Conservation (phyloP, 1,140 invertebrate genomes). For the Odontomachus brunneus region DNA sequence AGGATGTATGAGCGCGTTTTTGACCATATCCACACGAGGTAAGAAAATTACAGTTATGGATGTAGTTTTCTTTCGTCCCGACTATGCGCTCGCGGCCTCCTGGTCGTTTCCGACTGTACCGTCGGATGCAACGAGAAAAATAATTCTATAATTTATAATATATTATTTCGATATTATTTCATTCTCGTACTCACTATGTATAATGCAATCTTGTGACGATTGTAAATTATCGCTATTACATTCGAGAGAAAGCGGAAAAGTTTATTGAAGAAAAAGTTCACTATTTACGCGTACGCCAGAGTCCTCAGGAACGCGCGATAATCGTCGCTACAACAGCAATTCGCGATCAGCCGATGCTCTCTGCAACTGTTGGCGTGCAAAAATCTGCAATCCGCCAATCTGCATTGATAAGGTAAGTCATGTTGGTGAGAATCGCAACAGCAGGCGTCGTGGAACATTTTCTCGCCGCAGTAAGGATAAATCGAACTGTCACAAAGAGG, state of each 20-base stretch:
- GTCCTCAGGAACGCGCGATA: constrained; percentile 68
- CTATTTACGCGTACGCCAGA: not conserved
- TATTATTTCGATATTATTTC: too few relatives aligned
- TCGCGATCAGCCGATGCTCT: constrained; percentile 89
- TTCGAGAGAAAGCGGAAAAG: not conserved
- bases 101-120: too few relatives aligned
- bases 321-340: constrained; percentile 89
- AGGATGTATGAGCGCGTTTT: not conserved
- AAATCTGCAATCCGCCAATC: constrained; percentile 89
- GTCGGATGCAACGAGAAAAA: too few relatives aligned
- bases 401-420: constrained; percentile 87
- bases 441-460: constrained; percentile 90
- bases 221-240: too few relatives aligned
- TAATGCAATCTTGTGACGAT: too few relatives aligned
- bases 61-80: not conserved
- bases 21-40: too few relatives aligned
- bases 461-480: constrained; percentile 90
- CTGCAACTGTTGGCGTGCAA: constrained; percentile 90
- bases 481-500: constrained; percentile 91
- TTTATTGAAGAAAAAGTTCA: not conserved
- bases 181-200: too few relatives aligned
- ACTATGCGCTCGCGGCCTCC: not conserved
- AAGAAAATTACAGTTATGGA: too few relatives aligned
- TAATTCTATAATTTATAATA: too few relatives aligned
- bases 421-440: constrained; percentile 86